These are phyloP conservation scores for Corythoichthys haematopterus DNA, from an alignment of 2,113 vertebrate species.

Conservation along the genomic window DNA sequence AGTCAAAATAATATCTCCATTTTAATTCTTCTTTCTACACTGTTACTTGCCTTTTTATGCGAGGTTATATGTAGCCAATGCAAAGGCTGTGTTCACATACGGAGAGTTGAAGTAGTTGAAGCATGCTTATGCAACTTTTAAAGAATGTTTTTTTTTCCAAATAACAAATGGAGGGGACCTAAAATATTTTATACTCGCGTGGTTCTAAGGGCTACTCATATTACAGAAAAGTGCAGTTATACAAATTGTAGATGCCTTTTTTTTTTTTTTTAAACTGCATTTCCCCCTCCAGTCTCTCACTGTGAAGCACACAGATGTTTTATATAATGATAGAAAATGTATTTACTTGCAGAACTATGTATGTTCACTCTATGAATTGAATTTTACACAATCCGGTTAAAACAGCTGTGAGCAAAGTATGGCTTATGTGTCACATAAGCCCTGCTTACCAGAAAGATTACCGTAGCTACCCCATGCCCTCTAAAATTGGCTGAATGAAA, in stretches of 20 bases:
- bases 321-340: not conserved
- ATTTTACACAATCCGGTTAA: not conserved
- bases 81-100: not conserved
- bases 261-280: not conserved
- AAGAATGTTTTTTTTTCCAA: too few species aligned
- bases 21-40: not conserved
- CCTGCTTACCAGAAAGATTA: not conserved
- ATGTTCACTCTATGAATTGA: not conserved
- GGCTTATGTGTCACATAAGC: not conserved
- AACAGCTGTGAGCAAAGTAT: not conserved
- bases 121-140: not conserved
- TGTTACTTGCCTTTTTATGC: not conserved
- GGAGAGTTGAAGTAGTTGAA: not conserved
- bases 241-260: not conserved
- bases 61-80: not conserved
- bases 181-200: too few species aligned
- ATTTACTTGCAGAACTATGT: not conserved
- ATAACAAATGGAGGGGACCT: too few species aligned
- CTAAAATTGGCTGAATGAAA: too few species aligned
- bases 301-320: not conserved
- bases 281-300: not conserved
- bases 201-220: too few species aligned
- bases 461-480: too few species aligned
- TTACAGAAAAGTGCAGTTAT: not conserved
- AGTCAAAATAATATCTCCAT: not conserved